A percentile compares a stretch with the other conserved stretches of the same genome.
Conservation (phyloP, 2,888 invertebrate genomes). For the Chloroclystis v-ata region DNA sequence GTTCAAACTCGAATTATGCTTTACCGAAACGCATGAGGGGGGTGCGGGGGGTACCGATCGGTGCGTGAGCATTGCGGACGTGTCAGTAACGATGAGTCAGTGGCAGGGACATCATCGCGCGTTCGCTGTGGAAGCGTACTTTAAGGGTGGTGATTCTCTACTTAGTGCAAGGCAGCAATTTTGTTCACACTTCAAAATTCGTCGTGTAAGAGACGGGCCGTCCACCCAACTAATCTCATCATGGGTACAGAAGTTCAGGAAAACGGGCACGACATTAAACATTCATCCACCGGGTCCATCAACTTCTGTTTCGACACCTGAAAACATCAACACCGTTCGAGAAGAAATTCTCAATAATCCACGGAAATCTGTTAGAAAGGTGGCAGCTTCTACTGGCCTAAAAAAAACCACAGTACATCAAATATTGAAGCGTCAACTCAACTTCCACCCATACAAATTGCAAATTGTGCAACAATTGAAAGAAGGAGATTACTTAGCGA, state of each 20-base stretch:
- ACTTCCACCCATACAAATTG: slow-evolving; percentile 3
- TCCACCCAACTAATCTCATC: slow-evolving; percentile 6
- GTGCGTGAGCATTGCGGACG: slow-evolving; percentile 3
- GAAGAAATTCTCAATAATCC: neutral
- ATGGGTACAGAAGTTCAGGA: neutral
- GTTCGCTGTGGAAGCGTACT: slow-evolving; percentile 5
- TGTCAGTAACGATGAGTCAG: slow-evolving; percentile 1
- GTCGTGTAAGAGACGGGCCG: neutral
- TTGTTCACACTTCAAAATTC: slow-evolving; percentile 2
- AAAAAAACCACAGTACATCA: slow-evolving; percentile 2
- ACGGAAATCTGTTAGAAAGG: slow-evolving; percentile 5
- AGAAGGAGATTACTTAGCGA: neutral
- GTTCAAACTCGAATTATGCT: neutral
- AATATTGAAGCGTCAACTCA: slow-evolving; percentile 2
- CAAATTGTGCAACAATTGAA: neutral
- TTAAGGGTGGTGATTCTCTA: neutral
- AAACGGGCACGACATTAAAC: slow-evolving; percentile 4
- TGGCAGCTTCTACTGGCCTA: slow-evolving; percentile 6
- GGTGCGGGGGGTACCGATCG: neutral
- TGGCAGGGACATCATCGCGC: slow-evolving; percentile 5
- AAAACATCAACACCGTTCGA: neutral
- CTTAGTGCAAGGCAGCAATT: slow-evolving; percentile 3
- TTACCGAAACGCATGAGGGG: neutral
- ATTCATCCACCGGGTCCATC: neutral
- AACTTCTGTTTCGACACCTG: neutral